Conservation (phyloP, 2,113 vertebrate genomes). For the Zingel zingel region DNA sequence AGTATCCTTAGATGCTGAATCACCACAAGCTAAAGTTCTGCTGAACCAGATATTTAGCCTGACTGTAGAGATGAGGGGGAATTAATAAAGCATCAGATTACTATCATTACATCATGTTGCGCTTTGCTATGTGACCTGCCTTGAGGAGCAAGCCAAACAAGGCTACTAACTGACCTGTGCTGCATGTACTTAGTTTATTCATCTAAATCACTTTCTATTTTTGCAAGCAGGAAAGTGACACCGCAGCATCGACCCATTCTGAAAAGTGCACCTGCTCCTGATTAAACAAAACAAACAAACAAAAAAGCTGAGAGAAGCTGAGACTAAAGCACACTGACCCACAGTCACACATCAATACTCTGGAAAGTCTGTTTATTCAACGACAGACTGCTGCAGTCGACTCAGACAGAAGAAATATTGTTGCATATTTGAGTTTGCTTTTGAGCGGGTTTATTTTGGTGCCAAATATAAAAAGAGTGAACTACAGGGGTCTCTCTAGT, state of each 20-base stretch:
- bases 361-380: slow-evolving; percentile 48
- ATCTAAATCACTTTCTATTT: slow-evolving; percentile 28
- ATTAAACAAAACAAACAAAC: not conserved
- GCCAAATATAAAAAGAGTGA: slow-evolving; percentile 30
- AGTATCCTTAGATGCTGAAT: slow-evolving; percentile 37
- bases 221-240: slow-evolving; percentile 11
- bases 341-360: slow-evolving; percentile 26
- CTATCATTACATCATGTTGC: not conserved
- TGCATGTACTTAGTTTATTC: slow-evolving; percentile 5
- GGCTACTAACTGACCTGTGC: not conserved
- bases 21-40: slow-evolving; percentile 11
- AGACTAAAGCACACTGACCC: slow-evolving; percentile 39
- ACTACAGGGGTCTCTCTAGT: slow-evolving; percentile 26
- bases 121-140: slow-evolving; percentile 28
- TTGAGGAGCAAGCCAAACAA: slow-evolving; percentile 2
- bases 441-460: slow-evolving; percentile 13
- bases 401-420: slow-evolving; percentile 37
- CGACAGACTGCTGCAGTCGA: slow-evolving; percentile 7
- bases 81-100: slow-evolving; percentile 34
- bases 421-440: slow-evolving; percentile 45
- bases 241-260: slow-evolving; percentile 9
- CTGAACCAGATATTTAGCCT: slow-evolving; percentile 16
- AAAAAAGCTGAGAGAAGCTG: not conserved
- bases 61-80: not conserved
- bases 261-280: slow-evolving; percentile 20